Evolutionary conservation across 2,797 vertebrate genomes (phyloP).

Genomic region (Limnodromus scolopaceus): DNA sequence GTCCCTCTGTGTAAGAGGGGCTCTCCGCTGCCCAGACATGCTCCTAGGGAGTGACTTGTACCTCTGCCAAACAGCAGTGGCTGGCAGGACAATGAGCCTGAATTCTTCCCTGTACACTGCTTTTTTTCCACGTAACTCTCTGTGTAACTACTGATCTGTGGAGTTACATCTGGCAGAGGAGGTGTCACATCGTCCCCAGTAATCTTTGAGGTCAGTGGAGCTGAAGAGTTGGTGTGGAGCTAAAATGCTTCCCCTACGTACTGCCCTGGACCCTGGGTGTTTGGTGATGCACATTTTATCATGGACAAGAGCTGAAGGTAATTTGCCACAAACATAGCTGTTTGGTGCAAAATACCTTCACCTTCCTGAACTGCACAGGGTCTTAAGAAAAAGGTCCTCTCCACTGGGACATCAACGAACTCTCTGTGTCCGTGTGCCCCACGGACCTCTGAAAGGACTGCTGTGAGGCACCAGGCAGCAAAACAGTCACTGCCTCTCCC

Average conservation of each 20-base stretch:
- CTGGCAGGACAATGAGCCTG: not conserved
- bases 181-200: not conserved
- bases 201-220: not conserved
- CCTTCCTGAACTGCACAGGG: not conserved
- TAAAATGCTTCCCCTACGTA: not conserved
- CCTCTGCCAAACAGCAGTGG: not conserved
- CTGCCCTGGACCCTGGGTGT: not conserved
- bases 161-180: not conserved
- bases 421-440: not conserved
- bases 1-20: not conserved
- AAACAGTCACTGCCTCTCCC: fast-evolving
- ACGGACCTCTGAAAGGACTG: not conserved
- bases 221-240: not conserved
- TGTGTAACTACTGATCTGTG: not conserved
- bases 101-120: not conserved
- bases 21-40: not conserved
- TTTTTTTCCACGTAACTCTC: not conserved
- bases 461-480: not conserved
- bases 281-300: not conserved
- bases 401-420: fast-evolving
- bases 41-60: not conserved
- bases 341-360: not conserved
- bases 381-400: not conserved
- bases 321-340: not conserved
- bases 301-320: not conserved